Percentiles rank a stretch among this genome's conserved stretches.
These are phyloP conservation scores for Ceyx melanurus DNA, from an alignment of 2,113 vertebrate genomes.

Conservation along the genomic window DNA sequence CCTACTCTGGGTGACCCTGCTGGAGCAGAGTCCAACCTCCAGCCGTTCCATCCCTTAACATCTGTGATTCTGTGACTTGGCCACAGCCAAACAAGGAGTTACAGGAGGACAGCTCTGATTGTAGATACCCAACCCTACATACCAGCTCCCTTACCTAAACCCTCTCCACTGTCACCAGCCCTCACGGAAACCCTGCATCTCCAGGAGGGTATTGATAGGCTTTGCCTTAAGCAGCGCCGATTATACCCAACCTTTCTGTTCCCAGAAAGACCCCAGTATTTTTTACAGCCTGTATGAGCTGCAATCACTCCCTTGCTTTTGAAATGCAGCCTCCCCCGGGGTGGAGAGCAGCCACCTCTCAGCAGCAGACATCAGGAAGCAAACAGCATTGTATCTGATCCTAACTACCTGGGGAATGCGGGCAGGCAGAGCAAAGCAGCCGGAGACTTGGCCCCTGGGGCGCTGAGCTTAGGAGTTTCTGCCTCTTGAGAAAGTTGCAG, in stretches of 20 bases:
- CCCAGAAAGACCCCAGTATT: background rate
- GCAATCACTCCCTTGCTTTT: conserved; percentile 16
- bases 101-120: background rate
- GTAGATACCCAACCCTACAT: background rate
- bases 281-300: background rate
- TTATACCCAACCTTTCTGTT: background rate
- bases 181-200: background rate
- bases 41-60: background rate
- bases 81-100: background rate
- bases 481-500: conserved; percentile 48
- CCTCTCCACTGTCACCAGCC: background rate
- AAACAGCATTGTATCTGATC: conserved; percentile 47
- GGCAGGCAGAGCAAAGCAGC: conserved; percentile 23
- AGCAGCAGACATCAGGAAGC: conserved; percentile 57
- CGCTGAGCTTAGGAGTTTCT: background rate
- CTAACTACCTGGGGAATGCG: conserved; percentile 39
- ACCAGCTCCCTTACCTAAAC: background rate
- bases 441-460: conserved; percentile 13
- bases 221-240: background rate
- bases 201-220: background rate
- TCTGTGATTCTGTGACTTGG: background rate
- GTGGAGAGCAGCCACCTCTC: conserved; percentile 40
- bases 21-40: background rate
- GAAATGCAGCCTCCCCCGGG: conserved; percentile 56
- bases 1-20: background rate